Conservation (phyloP, 2,797 vertebrate species). For the Crenuchus spilurus region DNA sequence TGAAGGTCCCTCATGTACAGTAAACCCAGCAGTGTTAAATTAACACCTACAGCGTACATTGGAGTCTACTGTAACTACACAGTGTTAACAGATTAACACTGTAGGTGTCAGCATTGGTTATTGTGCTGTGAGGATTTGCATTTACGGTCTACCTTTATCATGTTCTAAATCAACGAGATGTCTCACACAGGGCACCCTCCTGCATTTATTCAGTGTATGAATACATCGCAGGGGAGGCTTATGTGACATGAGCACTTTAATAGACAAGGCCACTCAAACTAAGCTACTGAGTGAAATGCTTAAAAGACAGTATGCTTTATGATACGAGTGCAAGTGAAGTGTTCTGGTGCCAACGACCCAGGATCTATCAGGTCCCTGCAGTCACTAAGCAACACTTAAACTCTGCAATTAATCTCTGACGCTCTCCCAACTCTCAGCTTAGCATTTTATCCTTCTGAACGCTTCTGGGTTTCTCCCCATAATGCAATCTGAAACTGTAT, state of each 20-base stretch:
- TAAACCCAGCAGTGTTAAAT: conserved; percentile 22
- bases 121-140: not conserved
- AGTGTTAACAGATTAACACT: conserved; percentile 2
- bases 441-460: conserved; percentile 50
- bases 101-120: not conserved
- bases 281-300: conserved; percentile 8
- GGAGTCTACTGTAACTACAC: not conserved
- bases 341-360: conserved; percentile 54
- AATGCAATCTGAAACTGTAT: not conserved
- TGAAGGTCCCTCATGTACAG: not conserved
- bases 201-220: not conserved
- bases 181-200: not conserved
- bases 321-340: conserved; percentile 7
- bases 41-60: conserved; percentile 4
- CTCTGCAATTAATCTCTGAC: conserved; percentile 58
- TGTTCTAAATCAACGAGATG: not conserved
- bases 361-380: conserved; percentile 61
- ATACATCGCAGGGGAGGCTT: not conserved
- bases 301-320: conserved; percentile 6
- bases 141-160: not conserved
- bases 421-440: conserved; percentile 49
- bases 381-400: conserved; percentile 58
- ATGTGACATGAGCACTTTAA: not conserved
- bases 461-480: not conserved
- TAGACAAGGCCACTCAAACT: conserved; percentile 6